phyloP scores from a whole-genome alignment of 2,113 vertebrate species.

The Chaenogobius annularis region DNA sequence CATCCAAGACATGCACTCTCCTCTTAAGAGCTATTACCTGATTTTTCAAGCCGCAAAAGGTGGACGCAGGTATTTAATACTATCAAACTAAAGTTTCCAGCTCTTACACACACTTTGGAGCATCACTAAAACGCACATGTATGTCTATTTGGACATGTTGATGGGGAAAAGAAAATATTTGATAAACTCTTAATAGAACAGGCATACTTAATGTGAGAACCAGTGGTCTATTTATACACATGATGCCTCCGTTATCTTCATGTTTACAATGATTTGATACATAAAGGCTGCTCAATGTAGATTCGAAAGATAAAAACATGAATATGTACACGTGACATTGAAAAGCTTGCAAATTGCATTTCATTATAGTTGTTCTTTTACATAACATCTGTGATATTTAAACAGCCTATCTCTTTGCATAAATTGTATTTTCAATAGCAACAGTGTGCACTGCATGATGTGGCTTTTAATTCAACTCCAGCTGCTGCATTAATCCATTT shows the following conservation, averaged over 20 bases:
- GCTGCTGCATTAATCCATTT: conserved; percentile 56
- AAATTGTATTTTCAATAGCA: conserved; percentile 15
- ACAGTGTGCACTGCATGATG: conserved; percentile 23
- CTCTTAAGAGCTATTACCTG: too few relatives aligned
- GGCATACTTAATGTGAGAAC: too few relatives aligned
- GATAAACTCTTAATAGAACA: too few relatives aligned
- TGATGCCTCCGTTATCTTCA: background rate
- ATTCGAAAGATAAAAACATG: background rate
- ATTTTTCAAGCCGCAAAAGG: too few relatives aligned
- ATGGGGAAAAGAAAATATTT: too few relatives aligned
- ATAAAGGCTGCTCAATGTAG: background rate
- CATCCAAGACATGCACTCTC: too few relatives aligned
- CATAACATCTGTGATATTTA: conserved; percentile 3
- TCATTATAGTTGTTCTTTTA: conserved; percentile 11
- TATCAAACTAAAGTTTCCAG: too few relatives aligned
- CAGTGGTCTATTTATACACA: too few relatives aligned
- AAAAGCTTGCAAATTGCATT: background rate
- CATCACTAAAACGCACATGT: too few relatives aligned
- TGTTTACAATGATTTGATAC: background rate
- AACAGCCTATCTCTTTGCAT: conserved; percentile 6
- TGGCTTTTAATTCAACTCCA: conserved; percentile 49
- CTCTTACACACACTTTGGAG: too few relatives aligned
- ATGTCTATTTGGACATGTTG: too few relatives aligned
- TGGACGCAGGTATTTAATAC: too few relatives aligned
- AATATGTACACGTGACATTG: background rate